Conservation (phyloP, 2,888 invertebrate genomes). For the Allacma fusca region DNA sequence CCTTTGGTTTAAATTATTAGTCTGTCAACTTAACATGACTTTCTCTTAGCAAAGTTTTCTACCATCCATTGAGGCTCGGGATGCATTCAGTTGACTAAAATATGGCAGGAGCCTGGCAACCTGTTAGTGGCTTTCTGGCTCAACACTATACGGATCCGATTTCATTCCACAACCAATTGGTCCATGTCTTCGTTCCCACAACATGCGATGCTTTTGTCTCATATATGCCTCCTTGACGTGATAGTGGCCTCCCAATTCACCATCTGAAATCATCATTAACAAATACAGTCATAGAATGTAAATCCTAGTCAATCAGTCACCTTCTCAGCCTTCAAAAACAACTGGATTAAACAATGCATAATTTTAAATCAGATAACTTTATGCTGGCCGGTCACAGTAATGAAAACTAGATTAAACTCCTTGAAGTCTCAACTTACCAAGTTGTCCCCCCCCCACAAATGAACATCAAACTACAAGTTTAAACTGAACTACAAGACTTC, state of each 20-base stretch:
- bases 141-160: conserved; percentile 21
- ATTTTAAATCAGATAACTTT: no score
- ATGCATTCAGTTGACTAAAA: background rate
- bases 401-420: no score
- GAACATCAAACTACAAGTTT: no score
- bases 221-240: conserved; percentile 82
- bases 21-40: background rate
- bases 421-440: no score
- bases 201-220: conserved; percentile 98
- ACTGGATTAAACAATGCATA: no score
- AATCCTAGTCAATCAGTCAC: no score
- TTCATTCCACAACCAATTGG: conserved; percentile 74
- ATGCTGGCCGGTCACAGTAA: no score
- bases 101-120: background rate
- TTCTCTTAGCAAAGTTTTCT: background rate
- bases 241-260: conserved; percentile 83
- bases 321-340: no score
- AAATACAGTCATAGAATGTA: no score
- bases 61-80: background rate
- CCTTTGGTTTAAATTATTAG: background rate
- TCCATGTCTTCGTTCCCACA: conserved; percentile 95
- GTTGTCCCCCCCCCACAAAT: no score
- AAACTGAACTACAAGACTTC: no score
- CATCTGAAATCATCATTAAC: conserved; percentile 85
- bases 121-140: background rate